Base-by-base conservation (phyloP, 2,888 invertebrate genomes). In the Patella ulyssiponensis region DNA sequence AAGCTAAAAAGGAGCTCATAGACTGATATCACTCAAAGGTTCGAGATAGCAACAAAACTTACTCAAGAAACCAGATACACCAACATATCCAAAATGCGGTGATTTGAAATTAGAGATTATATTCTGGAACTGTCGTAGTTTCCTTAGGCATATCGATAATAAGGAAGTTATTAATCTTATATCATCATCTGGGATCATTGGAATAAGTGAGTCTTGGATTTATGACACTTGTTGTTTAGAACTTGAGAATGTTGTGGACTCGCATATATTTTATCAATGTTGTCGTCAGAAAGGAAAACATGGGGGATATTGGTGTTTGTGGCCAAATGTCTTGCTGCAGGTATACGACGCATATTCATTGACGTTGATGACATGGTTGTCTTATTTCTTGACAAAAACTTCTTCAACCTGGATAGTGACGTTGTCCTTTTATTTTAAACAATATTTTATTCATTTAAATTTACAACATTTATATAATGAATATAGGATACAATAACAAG, bases 111-210 rank as follows among this genome's bases (percentile, higher is more conserved):
- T 58, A 20, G 20, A 17, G 58, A 17, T 58, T 14, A 17, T 58
- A 58, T 14, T 20, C 11, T 58, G 58, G 58, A 58, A 58, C 58
- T 58, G 58, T 20, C 58, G 20, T n/a, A 58, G 58, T 3, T 58
- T 58, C 7, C 7, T 14, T n/a, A 14, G n/a, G 58, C 58, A 58
- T 20, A 58, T 58, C 20, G 58, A 58, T 2, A 58, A 58, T 58
- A 58, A 7, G 17, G 17, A 58, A 9, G 58, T 58, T 17, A 17
- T 58, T 17, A 58, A 58, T 14, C 58, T 58, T n/a, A 58, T 58
- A 58, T n/a, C 17, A n/a, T 58, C 58, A 58, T n/a, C n/a, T 58
- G n/a, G 58, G n/a, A 58, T 58, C 20, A 58, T 58, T 58, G 58
- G n/a, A 7, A 58, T 58, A n/a, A n/a, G 17, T 58, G 58, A 58